Conservation (phyloP, 2,888 invertebrate species). For the Belgica antarctica region DNA sequence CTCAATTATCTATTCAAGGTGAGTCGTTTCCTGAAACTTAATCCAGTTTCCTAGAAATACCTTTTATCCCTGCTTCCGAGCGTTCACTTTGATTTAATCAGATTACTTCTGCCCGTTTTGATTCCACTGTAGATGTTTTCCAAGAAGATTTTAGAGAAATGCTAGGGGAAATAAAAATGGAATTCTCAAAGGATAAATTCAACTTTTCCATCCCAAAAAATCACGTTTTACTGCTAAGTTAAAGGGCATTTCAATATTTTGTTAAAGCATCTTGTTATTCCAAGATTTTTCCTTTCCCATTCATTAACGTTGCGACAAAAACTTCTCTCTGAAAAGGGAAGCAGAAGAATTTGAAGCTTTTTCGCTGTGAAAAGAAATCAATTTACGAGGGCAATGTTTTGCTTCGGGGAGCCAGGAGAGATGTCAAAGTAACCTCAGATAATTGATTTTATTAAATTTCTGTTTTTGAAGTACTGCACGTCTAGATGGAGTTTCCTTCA, state of each 20-base stretch:
- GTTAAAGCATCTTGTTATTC: slow-evolving; percentile 6
- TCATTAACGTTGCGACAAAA: slow-evolving; percentile 25
- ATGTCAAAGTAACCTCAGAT: neutral
- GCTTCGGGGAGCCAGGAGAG: neutral
- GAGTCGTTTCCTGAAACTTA: slow-evolving; percentile 31
- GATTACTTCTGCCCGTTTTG: slow-evolving; percentile 31
- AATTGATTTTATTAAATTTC: no score
- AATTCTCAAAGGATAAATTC: no score
- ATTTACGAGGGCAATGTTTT: slow-evolving; percentile 9
- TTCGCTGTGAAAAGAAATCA: slow-evolving; percentile 5
- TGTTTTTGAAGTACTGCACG: no score
- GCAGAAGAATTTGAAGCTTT: neutral
- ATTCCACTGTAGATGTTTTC: neutral
- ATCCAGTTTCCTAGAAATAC: slow-evolving; percentile 8
- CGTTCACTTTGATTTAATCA: slow-evolving; percentile 32
- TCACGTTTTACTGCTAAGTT: slow-evolving; percentile 24
- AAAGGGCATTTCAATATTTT: slow-evolving; percentile 26
- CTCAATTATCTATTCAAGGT: slow-evolving; percentile 39
- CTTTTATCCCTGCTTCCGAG: neutral
- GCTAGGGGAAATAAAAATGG: neutral
- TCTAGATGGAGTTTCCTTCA: no score
- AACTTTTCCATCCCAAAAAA: slow-evolving; percentile 5
- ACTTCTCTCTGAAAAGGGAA: neutral
- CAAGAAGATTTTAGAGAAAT: neutral
- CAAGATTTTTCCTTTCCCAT: neutral